These are phyloP conservation scores for Anableps anableps DNA, from an alignment of 2,797 vertebrate species.

Conservation along the genomic window DNA sequence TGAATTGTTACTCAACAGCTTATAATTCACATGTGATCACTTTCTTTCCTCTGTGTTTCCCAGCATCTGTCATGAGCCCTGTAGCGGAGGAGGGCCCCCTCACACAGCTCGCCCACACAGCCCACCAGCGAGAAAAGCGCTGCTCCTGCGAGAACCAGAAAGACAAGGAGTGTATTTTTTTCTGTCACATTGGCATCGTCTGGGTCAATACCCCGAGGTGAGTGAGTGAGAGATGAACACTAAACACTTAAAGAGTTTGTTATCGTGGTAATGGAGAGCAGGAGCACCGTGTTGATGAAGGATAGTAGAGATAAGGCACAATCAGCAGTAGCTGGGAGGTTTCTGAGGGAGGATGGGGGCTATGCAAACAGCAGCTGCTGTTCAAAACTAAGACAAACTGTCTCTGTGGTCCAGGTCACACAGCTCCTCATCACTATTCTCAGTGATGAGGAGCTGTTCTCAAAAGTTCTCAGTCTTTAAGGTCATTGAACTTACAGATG, in stretches of 20 bases:
- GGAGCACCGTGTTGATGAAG: neutral
- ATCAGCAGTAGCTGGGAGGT: constrained; percentile 7
- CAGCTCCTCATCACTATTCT: neutral
- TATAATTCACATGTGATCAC: neutral
- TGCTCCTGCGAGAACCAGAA: constrained; percentile 86
- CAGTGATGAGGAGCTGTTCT: too few relatives aligned
- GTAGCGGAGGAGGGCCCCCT: constrained; percentile 40
- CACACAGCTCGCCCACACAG: constrained; percentile 42
- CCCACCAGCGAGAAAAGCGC: constrained; percentile 74
- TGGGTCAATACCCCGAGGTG: constrained; percentile 86
- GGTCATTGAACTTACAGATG: neutral
- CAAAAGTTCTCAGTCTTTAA: neutral
- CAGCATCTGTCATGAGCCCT: constrained; percentile 41
- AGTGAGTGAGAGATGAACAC: constrained; percentile 14
- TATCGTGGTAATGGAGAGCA: neutral
- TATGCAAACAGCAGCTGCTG: neutral
- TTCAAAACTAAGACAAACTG: constrained; percentile 13
- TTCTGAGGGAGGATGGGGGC: constrained; percentile 13
- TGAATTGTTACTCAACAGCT: neutral
- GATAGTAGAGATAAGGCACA: constrained; percentile 4
- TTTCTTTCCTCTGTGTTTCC: neutral
- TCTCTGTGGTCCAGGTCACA: neutral
- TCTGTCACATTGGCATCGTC: constrained; percentile 86
- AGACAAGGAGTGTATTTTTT: constrained; percentile 85
- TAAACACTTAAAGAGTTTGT: constrained; percentile 1